These are phyloP conservation scores for Mesorhabditis spiculigera DNA, from an alignment of 2,888 invertebrate genomes.

Conservation along the genomic window DNA sequence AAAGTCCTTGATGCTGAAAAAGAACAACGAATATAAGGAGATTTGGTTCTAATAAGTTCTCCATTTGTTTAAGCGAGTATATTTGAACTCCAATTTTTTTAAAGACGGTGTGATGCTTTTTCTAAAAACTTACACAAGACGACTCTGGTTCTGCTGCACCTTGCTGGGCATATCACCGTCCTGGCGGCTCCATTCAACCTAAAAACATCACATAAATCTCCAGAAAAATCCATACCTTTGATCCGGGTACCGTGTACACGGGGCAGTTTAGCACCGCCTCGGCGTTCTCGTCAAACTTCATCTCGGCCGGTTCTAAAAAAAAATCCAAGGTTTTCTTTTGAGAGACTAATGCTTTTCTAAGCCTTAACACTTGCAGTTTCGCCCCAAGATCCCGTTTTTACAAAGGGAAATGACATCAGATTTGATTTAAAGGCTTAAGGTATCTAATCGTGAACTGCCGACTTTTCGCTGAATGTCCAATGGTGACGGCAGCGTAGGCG, in stretches of 20 bases:
- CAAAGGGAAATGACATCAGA: not conserved
- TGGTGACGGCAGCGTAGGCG: slow-evolving; percentile 53
- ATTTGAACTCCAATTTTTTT: not conserved
- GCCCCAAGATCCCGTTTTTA: not conserved
- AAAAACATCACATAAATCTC: not conserved
- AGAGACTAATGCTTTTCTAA: not conserved
- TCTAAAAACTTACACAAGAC: slow-evolving; percentile 35
- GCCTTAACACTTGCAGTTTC: not conserved
- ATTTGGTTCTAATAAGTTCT: not conserved
- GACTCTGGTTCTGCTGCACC: slow-evolving; percentile 56
- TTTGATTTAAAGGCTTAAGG: slow-evolving; percentile 21
- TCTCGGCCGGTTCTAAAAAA: slow-evolving; percentile 43
- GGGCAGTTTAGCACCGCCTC: slow-evolving; percentile 54
- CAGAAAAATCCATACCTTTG: slow-evolving; percentile 28
- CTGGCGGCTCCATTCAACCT: slow-evolving; percentile 71
- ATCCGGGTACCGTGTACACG: slow-evolving; percentile 54
- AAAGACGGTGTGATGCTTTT: not conserved
- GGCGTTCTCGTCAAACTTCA: slow-evolving; percentile 54
- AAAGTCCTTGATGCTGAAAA: slow-evolving; percentile 51
- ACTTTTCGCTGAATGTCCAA: slow-evolving; percentile 42
- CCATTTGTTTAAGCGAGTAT: not conserved
- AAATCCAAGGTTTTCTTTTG: not conserved
- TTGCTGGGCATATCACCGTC: slow-evolving; percentile 70
- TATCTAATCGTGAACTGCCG: slow-evolving; percentile 21
- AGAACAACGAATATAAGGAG: not conserved